Percentiles rank a stretch among this genome's conserved stretches.
Evolutionary conservation across 2,113 vertebrate genomes (phyloP).

Genomic region (Petroica traversi): DNA sequence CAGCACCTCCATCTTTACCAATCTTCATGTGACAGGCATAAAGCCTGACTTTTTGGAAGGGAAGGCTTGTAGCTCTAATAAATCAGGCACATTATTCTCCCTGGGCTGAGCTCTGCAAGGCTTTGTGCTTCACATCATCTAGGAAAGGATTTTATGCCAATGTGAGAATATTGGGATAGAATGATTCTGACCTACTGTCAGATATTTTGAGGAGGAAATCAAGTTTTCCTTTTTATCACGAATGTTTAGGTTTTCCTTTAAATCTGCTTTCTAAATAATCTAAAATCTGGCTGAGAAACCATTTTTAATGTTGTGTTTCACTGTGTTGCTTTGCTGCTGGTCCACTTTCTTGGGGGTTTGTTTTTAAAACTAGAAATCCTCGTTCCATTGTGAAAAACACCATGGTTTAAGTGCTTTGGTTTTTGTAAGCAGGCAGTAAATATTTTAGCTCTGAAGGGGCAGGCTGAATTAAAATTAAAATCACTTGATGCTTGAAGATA

Average conservation of each 20-base stretch:
- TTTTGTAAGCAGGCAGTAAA: not conserved
- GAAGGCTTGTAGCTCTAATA: not conserved
- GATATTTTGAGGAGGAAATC: not conserved
- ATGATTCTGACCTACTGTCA: not conserved
- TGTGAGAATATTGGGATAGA: not conserved
- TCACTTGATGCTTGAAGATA: not conserved
- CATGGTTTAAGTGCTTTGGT: not conserved
- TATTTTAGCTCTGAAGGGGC: not conserved
- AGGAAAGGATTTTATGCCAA: not conserved
- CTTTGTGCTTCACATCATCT: not conserved
- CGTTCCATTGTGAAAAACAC: not conserved
- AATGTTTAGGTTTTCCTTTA: not conserved
- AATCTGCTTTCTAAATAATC: not conserved
- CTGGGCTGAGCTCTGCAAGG: not conserved
- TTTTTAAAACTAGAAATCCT: not conserved
- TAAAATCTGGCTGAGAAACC: not conserved
- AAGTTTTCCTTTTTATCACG: not conserved
- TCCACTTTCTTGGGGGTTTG: not conserved
- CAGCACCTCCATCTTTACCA: not conserved
- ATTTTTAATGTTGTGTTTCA: not conserved
- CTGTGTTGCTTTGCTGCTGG: not conserved
- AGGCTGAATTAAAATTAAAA: not conserved
- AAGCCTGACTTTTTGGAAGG: not conserved
- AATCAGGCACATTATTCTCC: not conserved
- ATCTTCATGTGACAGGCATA: not conserved